These are phyloP conservation scores for Todiramphus chloris DNA, from an alignment of 2,113 vertebrate species.

Conservation along the genomic window DNA sequence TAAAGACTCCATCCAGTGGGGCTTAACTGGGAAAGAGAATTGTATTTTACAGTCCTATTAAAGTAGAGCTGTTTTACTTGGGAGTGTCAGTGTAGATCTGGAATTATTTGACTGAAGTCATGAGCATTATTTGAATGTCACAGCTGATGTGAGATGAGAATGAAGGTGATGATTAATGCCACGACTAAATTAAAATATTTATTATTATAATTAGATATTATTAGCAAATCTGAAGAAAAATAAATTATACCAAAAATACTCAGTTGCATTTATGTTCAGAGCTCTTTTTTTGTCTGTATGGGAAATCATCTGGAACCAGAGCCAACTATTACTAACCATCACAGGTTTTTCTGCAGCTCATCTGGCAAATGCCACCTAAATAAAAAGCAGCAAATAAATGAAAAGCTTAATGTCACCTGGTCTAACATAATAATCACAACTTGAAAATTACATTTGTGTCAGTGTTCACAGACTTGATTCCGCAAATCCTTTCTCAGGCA, in stretches of 20 bases:
- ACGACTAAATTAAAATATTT: constrained; percentile 61
- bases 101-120: constrained; percentile 26
- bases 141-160: constrained; percentile 30
- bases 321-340: neutral
- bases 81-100: neutral
- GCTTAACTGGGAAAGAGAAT: neutral
- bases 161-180: constrained; percentile 61
- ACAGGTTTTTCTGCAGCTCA: neutral
- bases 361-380: neutral
- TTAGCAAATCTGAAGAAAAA: constrained; percentile 49
- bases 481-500: neutral
- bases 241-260: constrained; percentile 8
- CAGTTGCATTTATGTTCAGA: neutral
- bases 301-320: neutral
- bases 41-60: neutral
- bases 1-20: neutral
- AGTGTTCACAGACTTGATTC: neutral
- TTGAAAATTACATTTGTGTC: neutral
- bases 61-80: neutral
- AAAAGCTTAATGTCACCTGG: neutral
- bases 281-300: neutral
- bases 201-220: constrained; percentile 41
- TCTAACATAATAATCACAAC: neutral
- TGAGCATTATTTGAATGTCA: constrained; percentile 57
- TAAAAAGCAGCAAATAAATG: constrained; percentile 10